Base-by-base conservation (phyloP, 30 jellyfish, hydroid and myxozoan genomes). In the Hydractinia echinata region DNA sequence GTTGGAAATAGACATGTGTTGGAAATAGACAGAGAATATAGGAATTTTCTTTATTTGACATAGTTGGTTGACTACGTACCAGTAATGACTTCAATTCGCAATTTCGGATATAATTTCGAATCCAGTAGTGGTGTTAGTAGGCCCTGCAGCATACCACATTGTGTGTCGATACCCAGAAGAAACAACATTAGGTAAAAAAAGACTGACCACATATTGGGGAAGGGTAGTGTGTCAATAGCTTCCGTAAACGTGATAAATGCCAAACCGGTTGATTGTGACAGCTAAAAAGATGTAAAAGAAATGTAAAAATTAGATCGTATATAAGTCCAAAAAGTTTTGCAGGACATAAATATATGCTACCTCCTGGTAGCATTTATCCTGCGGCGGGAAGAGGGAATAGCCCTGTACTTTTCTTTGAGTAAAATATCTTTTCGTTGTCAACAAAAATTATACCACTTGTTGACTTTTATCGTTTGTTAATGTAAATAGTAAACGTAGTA, bases 221-320 rank as follows among this genome's bases (percentile, higher is more conserved):
- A 76, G 48, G 99, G 99, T 88, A 93, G 78, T 49, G 99, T 76
- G 79, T 85, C 88, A 44, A 93, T 88, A n/a, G 96, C 99, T 62
- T 93, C 99, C 7, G 99, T 93, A 79, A 93, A 88, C 52, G 99
- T 85, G 62, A 93, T 87, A 88, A 93, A 93, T 56, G 99, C 99
- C 11, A 93, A 84, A 14, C 94, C 96, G 39, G 97, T 84, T 52
- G 87, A 82, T 16, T 95, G 95, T 10, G 99, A 86, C 54, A 67
- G 95, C 99, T 93, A 56, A 14, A 72, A 71, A 69, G 13, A 72
- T 4, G 64, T 30, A 53, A 66, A 11, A 80, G n/a, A 30, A 30
- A 30, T 30, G 44, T 30, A 30, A 30, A 30, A 30, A 30, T 68
- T 68, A 16, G 21, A 16, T 13, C 2, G 1, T 0, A 49, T 11